phyloP scores from a whole-genome alignment of 2,797 vertebrate genomes.

The Mus spretus region DNA sequence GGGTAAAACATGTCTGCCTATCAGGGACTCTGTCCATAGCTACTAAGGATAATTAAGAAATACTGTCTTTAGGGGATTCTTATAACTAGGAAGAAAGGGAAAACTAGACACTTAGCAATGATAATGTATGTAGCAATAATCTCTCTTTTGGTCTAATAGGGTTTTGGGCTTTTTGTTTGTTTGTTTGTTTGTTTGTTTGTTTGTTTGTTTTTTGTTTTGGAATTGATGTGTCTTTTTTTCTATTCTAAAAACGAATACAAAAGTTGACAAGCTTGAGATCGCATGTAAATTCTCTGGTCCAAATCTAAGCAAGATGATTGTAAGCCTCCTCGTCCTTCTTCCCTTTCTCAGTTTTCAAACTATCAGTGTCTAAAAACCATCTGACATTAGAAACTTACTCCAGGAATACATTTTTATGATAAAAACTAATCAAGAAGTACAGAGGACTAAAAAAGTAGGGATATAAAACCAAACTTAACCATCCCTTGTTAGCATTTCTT shows the following conservation, averaged over 20 bases:
- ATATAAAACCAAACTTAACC: neutral
- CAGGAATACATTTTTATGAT: conserved; percentile 19
- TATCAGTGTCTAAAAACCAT: conserved; percentile 14
- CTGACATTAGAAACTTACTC: conserved; percentile 18
- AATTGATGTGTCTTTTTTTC: conserved; percentile 9
- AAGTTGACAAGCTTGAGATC: conserved; percentile 33
- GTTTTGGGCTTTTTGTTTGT: neutral
- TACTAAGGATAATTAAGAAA: neutral
- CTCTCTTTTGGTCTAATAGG: conserved; percentile 63
- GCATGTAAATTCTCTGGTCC: neutral
- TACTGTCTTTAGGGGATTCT: conserved; percentile 33
- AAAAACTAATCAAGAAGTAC: conserved; percentile 49
- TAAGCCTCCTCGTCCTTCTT: neutral
- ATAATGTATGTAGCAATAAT: neutral
- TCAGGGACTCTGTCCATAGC: neutral
- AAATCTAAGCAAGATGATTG: neutral
- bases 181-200: conserved; percentile 1
- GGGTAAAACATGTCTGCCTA: neutral
- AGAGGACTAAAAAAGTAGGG: neutral
- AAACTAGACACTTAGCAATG: neutral
- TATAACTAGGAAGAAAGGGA: neutral
- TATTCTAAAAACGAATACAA: conserved; percentile 46
- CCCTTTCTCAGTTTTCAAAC: conserved; percentile 46
- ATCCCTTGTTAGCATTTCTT: conserved; percentile 5
- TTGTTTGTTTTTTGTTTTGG: neutral